Evolutionary conservation across 2,888 invertebrate genomes (phyloP).

Genomic region (Gibbula magus): DNA sequence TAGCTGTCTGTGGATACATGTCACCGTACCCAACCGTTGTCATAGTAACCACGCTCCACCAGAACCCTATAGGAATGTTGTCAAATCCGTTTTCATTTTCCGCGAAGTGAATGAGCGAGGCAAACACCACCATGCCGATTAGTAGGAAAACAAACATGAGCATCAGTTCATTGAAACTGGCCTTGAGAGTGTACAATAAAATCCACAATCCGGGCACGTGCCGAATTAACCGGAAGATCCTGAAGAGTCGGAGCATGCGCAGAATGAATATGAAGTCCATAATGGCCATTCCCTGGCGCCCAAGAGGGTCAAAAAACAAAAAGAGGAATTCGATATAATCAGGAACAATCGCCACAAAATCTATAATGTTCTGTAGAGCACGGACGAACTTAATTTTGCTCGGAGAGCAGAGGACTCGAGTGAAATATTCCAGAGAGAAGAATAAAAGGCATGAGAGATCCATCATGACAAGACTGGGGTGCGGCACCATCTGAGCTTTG

Average conservation of each 20-base stretch:
- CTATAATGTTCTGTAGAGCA: slow-evolving; percentile 69
- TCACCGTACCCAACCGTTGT: slow-evolving; percentile 74
- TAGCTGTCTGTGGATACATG: slow-evolving; percentile 65
- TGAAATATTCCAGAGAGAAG: slow-evolving; percentile 69
- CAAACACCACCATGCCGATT: slow-evolving; percentile 73
- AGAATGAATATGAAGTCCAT: slow-evolving; percentile 70
- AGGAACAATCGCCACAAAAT: slow-evolving; percentile 69
- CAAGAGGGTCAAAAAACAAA: slow-evolving; percentile 50
- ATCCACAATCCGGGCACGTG: slow-evolving; percentile 72
- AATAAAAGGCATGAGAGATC: slow-evolving; percentile 68
- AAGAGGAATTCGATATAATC: slow-evolving; percentile 69
- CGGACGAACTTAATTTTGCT: slow-evolving; percentile 66
- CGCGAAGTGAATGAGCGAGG: slow-evolving; percentile 71
- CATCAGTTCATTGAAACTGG: slow-evolving; percentile 71
- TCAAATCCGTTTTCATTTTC: slow-evolving; percentile 65
- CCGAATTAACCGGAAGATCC: slow-evolving; percentile 69
- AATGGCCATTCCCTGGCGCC: slow-evolving; percentile 55
- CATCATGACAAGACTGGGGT: slow-evolving; percentile 64
- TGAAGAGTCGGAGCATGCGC: slow-evolving; percentile 68
- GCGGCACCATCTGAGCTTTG: slow-evolving; percentile 49
- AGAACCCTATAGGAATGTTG: slow-evolving; percentile 72
- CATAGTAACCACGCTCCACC: slow-evolving; percentile 74
- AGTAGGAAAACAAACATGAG: slow-evolving; percentile 71
- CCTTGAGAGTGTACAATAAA: slow-evolving; percentile 70
- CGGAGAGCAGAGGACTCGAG: slow-evolving; percentile 66